These are phyloP conservation scores for Triops longicaudatus DNA, from an alignment of 1,140 invertebrate genomes.

Conservation along the genomic window DNA sequence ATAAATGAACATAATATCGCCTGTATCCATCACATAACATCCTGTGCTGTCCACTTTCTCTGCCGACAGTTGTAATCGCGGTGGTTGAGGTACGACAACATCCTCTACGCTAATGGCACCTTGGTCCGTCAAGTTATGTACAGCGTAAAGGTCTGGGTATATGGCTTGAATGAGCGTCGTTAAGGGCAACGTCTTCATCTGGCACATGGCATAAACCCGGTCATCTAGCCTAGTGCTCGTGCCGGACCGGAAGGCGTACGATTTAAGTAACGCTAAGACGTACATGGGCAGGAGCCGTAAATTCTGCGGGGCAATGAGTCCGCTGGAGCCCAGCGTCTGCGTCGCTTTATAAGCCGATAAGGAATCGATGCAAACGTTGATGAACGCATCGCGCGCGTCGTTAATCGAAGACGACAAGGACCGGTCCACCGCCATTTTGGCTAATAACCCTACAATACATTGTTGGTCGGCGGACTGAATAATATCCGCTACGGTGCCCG, in stretches of 20 bases:
- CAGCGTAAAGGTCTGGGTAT: slow-evolving; percentile 88
- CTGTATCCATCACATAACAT: slow-evolving; percentile 83
- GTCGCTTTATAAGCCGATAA: slow-evolving; percentile 69
- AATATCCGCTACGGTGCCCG: slow-evolving; percentile 71
- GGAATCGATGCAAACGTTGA: slow-evolving; percentile 89
- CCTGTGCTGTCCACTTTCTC: slow-evolving; percentile 74
- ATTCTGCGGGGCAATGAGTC: slow-evolving; percentile 62
- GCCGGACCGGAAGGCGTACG: slow-evolving; percentile 75
- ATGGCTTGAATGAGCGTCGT: slow-evolving; percentile 69
- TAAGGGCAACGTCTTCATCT: slow-evolving; percentile 83
- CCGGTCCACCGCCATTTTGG: slow-evolving; percentile 96
- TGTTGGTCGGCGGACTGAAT: slow-evolving; percentile 90
- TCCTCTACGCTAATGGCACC: slow-evolving; percentile 36
- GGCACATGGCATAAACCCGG: slow-evolving; percentile 83
- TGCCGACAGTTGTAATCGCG: slow-evolving; percentile 51
- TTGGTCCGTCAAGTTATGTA: slow-evolving; percentile 65
- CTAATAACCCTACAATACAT: slow-evolving; percentile 80
- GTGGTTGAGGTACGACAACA: slow-evolving; percentile 41
- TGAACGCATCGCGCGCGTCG: slow-evolving; percentile 91
- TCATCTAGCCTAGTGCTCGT: slow-evolving; percentile 84
- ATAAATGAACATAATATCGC: slow-evolving; percentile 74
- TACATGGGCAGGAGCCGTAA: slow-evolving; percentile 79
- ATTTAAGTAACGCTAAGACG: slow-evolving; percentile 82
- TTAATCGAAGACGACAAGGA: slow-evolving; percentile 71
- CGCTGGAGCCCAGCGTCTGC: slow-evolving; percentile 50